Percentiles rank a stretch among this genome's conserved stretches.
These are phyloP conservation scores for Zaprionus vittiger DNA, from an alignment of 1,140 invertebrate genomes.

Conservation along the genomic window DNA sequence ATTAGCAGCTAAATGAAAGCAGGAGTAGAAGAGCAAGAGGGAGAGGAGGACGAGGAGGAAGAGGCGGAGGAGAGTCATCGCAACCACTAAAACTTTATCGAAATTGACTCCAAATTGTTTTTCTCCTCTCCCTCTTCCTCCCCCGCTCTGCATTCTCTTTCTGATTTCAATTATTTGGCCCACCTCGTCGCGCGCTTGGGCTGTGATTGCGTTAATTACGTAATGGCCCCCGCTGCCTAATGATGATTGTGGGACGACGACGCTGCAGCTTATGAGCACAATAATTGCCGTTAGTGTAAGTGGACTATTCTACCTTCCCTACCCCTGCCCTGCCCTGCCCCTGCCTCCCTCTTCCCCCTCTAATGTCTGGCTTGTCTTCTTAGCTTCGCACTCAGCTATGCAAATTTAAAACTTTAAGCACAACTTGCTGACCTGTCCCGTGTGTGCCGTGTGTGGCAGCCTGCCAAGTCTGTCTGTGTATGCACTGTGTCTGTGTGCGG, in stretches of 20 bases:
- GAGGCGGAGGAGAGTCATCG: not conserved
- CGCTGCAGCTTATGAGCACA: conserved; percentile 66
- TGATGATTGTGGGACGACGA: conserved; percentile 62
- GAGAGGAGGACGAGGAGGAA: not conserved
- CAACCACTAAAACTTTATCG: conserved; percentile 73
- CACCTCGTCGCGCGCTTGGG: conserved; percentile 36
- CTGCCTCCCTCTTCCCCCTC: not conserved
- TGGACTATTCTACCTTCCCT: not conserved
- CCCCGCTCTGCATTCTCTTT: not conserved
- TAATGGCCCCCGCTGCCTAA: conserved; percentile 73
- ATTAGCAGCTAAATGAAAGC: conserved; percentile 78
- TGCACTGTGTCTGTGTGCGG: conserved; percentile 33
- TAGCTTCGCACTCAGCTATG: conserved; percentile 56
- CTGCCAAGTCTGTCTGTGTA: conserved; percentile 27
- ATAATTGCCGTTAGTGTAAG: conserved; percentile 64
- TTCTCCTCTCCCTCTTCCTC: not conserved
- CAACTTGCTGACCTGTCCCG: conserved; percentile 51
- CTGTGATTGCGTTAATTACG: conserved; percentile 78
- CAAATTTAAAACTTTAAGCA: conserved; percentile 81
- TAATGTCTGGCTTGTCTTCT: conserved; percentile 6
- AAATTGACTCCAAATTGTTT: conserved; percentile 78
- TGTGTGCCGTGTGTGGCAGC: not conserved
- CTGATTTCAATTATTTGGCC: conserved; percentile 75
- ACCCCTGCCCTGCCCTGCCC: not conserved
- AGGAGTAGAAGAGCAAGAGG: not conserved